phyloP scores from a whole-genome alignment of 2,888 invertebrate genomes.

The Glyphotaelius pellucidus region DNA sequence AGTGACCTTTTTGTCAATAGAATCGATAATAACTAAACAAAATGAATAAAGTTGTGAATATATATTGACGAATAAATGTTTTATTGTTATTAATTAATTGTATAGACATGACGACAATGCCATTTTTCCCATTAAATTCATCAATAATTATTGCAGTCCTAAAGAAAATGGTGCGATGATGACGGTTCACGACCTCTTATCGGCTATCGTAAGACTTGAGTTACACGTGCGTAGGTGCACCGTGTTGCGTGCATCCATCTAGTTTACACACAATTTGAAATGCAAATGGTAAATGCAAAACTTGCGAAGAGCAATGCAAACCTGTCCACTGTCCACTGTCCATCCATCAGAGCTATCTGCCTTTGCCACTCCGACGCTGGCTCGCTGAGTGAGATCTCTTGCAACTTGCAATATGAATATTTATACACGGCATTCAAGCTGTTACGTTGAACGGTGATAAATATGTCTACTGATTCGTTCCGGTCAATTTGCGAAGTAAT shows the following conservation, averaged over 20 bases:
- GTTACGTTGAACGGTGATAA: slow-evolving; percentile 38
- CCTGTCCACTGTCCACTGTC: neutral
- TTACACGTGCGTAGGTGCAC: neutral
- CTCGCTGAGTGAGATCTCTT: slow-evolving; percentile 19
- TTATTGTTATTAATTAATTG: too few relatives aligned
- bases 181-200: neutral
- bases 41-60: too few relatives aligned
- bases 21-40: too few relatives aligned
- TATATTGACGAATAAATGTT: too few relatives aligned
- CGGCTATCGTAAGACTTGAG: neutral
- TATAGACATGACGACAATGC: too few relatives aligned
- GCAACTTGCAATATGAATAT: neutral
- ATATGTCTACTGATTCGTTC: slow-evolving; percentile 29
- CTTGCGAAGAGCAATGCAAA: neutral
- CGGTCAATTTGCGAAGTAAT: slow-evolving; percentile 28
- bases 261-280: neutral
- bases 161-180: neutral
- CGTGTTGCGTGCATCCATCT: neutral
- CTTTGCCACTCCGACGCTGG: neutral
- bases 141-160: neutral
- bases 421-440: slow-evolving; percentile 4
- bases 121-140: neutral
- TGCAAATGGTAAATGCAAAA: neutral
- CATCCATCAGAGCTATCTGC: slow-evolving; percentile 29
- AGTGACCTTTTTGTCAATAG: too few relatives aligned